Evolutionary conservation across 1,140 invertebrate species (phyloP), one percentile per base, ranked within the genome.

Genomic region (Leptinotarsa texana): DNA sequence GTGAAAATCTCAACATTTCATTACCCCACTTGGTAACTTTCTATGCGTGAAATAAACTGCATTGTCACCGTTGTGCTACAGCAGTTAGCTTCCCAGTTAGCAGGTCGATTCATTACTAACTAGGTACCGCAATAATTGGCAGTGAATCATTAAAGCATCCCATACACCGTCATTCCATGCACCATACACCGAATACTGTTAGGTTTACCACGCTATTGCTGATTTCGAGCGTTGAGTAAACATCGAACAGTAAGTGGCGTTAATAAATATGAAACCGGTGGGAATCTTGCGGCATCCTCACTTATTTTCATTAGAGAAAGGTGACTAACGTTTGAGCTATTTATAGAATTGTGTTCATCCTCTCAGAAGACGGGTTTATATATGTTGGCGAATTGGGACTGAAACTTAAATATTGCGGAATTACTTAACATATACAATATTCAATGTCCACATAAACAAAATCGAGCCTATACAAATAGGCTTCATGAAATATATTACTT

Each of bases 211-310:
- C 63, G 51, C 27, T 3, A 66, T 66, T 66, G 22, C 15, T 66
- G 24, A 66, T 66, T 66, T 66, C 27, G 1, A 17, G 22, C 63
- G 21, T 66, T 66, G 63, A 66, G 63, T 66, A 66, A 66, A 22
- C 27, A 33, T 66, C 63, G 63, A 66, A 66, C 63, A 33, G 13
- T 66, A 33, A 66, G 63, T 17, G 27, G 21, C 27, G 22, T 66
- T 66, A 66, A 66, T 24, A 66, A 24, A 66, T 66, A 66, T 22
- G 27, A 66, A 66, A 66, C 63, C 63, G 27, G 63, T 66, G 63
- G 63, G 63, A 66, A 66, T 66, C 63, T 66, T 66, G 63, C 63
- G 63, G 63, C 24, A 66, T 66, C 63, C 4, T 66, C 27, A 17
- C 15, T n/a, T 66, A 24, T 24, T 24, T 66, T 66, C 22, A 66